A percentile compares a stretch with the other conserved stretches of the same genome.
Evolutionary conservation across 2,888 invertebrate species (phyloP).

Genomic region (Coleophora deauratella): DNA sequence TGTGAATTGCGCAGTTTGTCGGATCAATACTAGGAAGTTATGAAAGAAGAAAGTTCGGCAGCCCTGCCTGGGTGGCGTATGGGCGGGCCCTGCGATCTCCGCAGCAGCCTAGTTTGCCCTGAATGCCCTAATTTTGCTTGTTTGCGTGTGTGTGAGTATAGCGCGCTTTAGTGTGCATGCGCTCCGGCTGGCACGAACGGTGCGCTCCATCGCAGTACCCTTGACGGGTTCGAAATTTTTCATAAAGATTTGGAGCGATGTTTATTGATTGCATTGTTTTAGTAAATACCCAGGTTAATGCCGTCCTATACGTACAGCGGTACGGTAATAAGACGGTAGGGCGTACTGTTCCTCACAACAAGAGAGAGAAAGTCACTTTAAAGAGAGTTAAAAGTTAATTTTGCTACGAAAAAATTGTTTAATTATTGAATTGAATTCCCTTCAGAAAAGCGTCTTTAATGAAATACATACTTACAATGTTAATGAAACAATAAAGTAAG

Average conservation of each 20-base stretch:
- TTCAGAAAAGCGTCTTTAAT: no score
- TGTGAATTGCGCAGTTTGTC: constrained; percentile 70
- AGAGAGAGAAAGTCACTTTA: no score
- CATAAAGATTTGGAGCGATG: no score
- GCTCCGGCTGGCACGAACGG: constrained; percentile 1
- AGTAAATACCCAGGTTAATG: no score
- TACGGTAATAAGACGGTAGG: no score
- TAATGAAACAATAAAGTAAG: no score
- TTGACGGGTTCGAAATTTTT: neutral
- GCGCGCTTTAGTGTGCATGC: constrained; percentile 37
- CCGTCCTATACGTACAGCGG: no score
- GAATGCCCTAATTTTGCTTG: constrained; percentile 71
- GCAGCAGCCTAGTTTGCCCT: constrained; percentile 70
- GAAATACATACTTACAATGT: no score
- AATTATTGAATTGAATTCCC: no score
- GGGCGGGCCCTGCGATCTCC: constrained; percentile 62
- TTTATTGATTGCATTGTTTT: neutral
- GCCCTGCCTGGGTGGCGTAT: constrained; percentile 44
- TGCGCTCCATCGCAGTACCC: neutral
- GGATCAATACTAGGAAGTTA: constrained; percentile 73
- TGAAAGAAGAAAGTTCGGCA: constrained; percentile 72
- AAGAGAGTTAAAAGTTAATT: no score
- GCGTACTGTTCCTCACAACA: no score
- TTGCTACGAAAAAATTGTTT: no score
- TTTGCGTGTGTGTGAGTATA: constrained; percentile 34